phyloP scores from a whole-genome alignment of 2,113 vertebrate genomes.

The Takifugu flavidus region DNA sequence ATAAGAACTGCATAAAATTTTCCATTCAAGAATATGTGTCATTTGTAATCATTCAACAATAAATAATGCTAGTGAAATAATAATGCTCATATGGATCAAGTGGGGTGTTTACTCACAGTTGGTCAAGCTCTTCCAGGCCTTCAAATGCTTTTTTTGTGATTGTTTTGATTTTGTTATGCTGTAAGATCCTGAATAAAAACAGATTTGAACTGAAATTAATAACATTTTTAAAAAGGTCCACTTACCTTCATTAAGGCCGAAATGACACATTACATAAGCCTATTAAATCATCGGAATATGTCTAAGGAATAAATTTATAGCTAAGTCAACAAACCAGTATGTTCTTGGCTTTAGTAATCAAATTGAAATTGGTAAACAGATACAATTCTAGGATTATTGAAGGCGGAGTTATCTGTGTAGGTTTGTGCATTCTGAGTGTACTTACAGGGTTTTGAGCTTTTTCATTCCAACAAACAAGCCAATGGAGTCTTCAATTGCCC shows the following conservation, averaged over 20 bases:
- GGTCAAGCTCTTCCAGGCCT: conserved; percentile 87
- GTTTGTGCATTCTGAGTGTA: not conserved
- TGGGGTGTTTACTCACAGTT: conserved; percentile 83
- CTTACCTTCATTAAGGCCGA: not conserved
- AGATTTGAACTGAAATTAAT: not conserved
- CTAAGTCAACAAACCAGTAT: not conserved
- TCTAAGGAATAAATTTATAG: not conserved
- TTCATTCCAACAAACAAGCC: conserved; percentile 93
- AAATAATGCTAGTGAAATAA: conserved; percentile 5
- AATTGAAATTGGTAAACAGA: too few species aligned
- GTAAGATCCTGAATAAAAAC: conserved; percentile 79
- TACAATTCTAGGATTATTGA: too few species aligned
- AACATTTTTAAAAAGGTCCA: too few species aligned
- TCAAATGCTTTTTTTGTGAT: conserved; percentile 96
- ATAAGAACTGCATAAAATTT: conserved; percentile 4
- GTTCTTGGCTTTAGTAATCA: too few species aligned
- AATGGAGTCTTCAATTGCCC: conserved; percentile 96
- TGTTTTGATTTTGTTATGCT: conserved; percentile 92
- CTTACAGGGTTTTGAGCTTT: conserved; percentile 88
- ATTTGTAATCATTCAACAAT: conserved; percentile 11
- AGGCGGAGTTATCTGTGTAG: not conserved
- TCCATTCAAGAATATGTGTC: not conserved
- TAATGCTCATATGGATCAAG: not conserved
- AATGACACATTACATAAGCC: not conserved
- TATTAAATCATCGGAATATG: not conserved